These are phyloP conservation scores for Urosaurus nigricauda DNA, from an alignment of 2,797 vertebrate genomes.

Conservation along the genomic window DNA sequence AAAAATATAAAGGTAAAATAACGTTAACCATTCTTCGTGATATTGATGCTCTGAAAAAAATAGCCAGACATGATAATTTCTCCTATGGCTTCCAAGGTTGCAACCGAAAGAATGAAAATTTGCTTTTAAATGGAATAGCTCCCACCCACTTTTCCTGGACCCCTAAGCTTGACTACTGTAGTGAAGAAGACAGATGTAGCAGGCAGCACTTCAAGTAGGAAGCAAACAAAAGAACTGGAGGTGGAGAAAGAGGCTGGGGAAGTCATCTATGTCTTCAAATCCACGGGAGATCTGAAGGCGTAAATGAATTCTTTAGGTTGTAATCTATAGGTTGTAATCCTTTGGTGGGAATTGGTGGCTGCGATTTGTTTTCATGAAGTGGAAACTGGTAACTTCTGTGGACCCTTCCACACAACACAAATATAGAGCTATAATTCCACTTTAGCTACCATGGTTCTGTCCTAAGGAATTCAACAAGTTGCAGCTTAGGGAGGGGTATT, in stretches of 20 bases:
- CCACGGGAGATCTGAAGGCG: background rate
- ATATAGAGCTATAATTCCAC: too few relatives aligned
- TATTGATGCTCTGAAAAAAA: slow-evolving; percentile 39
- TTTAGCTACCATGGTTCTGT: too few relatives aligned
- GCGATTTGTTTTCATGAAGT: slow-evolving; percentile 23
- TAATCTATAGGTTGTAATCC: background rate
- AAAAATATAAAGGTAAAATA: slow-evolving; percentile 46
- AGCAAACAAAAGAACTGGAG: background rate
- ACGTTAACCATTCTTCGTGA: background rate
- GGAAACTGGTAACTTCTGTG: too few relatives aligned
- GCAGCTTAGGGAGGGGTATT: too few relatives aligned
- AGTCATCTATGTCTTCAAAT: background rate
- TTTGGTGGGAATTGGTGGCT: background rate
- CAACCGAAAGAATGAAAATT: background rate
- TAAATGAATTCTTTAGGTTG: background rate
- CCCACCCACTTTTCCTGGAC: background rate
- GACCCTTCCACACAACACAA: too few relatives aligned
- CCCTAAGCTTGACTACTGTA: too few relatives aligned
- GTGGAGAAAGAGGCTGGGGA: background rate
- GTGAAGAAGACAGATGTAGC: background rate
- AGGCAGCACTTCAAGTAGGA: too few relatives aligned
- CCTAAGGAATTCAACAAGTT: too few relatives aligned
- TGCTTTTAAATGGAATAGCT: background rate
- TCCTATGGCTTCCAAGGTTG: background rate
- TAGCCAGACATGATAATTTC: slow-evolving; percentile 26